phyloP scores from a whole-genome alignment of 2,113 vertebrate species.

The Lutjanus erythropterus region DNA sequence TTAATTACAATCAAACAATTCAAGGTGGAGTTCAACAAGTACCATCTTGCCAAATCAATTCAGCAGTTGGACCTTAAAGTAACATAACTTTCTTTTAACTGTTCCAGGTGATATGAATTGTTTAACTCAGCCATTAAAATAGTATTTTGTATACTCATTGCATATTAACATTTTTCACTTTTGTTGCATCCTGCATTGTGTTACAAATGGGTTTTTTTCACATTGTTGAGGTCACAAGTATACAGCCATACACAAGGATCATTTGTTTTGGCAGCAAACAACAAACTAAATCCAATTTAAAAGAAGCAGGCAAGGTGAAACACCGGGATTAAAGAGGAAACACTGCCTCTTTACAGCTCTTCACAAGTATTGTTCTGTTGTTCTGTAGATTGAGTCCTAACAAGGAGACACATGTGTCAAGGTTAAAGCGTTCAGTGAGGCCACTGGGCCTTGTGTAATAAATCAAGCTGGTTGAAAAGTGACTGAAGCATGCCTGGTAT shows the following conservation, averaged over 20 bases:
- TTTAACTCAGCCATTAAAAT: neutral
- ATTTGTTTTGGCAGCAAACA: neutral
- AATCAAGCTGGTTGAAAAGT: neutral
- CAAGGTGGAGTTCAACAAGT: neutral
- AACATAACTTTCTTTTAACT: neutral
- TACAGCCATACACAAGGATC: neutral
- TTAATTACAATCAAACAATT: neutral
- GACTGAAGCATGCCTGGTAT: slow-evolving; percentile 53
- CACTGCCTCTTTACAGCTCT: neutral
- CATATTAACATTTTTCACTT: neutral
- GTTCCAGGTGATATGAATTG: neutral
- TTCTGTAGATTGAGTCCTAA: neutral
- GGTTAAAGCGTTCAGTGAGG: neutral
- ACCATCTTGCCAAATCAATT: neutral
- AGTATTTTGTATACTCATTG: neutral
- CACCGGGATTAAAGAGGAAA: neutral
- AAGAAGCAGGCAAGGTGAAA: neutral
- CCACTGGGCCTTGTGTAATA: slow-evolving; percentile 26
- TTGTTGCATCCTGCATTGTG: too few species aligned
- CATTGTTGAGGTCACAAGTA: too few species aligned
- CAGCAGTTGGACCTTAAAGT: too few species aligned
- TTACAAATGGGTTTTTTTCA: neutral
- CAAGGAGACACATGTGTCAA: neutral
- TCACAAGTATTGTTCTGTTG: too few species aligned
- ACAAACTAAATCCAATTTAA: neutral